Percentiles rank a stretch among this genome's conserved stretches.
Evolutionary conservation across 2,113 vertebrate species (phyloP).

Genomic region (Columba janthina): DNA sequence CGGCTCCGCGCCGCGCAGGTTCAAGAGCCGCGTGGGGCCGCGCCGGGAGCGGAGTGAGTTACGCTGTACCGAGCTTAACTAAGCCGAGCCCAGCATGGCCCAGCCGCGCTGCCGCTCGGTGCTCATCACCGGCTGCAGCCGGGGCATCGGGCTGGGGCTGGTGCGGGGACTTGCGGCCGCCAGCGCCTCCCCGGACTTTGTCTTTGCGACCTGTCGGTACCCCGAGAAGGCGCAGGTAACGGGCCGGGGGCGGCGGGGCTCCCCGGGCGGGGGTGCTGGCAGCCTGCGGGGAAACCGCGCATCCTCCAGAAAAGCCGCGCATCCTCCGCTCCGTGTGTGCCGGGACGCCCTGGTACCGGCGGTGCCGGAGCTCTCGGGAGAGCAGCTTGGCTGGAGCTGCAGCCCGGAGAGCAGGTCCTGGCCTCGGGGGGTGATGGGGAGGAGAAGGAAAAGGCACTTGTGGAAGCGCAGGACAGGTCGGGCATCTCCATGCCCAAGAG

Average conservation of each 20-base stretch:
- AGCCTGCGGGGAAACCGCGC: too few relatives aligned
- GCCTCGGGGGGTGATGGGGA: neutral
- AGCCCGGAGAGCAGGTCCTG: neutral
- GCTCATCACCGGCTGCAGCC: conserved; percentile 78
- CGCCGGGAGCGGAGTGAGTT: neutral
- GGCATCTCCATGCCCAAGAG: neutral
- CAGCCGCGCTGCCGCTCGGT: conserved; percentile 73
- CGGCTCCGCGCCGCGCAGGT: neutral
- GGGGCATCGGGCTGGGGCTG: conserved; percentile 78
- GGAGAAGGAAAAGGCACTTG: neutral
- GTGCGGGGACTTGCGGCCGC: conserved; percentile 69
- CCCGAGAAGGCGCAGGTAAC: conserved; percentile 72
- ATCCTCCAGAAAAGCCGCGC: too few relatives aligned
- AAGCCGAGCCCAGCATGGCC: neutral
- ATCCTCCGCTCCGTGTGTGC: neutral
- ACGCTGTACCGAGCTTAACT: too few relatives aligned
- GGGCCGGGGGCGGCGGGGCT: neutral
- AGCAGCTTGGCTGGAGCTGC: neutral
- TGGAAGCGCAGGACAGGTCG: neutral
- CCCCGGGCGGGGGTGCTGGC: neutral
- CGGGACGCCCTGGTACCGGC: neutral
- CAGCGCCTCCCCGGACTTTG: conserved; percentile 65
- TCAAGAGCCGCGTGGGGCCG: neutral
- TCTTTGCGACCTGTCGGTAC: conserved; percentile 74
- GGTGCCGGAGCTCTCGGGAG: neutral